phyloP scores from a whole-genome alignment of 2,113 vertebrate species.

The Rousettus leschenaultii region DNA sequence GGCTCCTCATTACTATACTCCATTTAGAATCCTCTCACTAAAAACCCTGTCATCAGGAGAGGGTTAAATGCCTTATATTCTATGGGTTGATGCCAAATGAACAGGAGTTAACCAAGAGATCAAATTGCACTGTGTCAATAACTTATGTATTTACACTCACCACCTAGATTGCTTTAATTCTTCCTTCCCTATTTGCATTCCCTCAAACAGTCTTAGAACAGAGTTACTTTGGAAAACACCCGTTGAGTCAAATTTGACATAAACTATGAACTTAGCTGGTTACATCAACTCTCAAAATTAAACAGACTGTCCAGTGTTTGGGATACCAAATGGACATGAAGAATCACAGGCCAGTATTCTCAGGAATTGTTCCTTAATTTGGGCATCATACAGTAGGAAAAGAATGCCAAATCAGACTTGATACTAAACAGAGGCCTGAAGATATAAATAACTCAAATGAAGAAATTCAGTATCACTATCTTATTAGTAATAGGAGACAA shows the following conservation, averaged over 20 bases:
- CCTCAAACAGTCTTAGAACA: not conserved
- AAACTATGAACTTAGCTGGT: slow-evolving; percentile 33
- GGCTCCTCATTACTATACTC: not conserved
- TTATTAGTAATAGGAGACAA: slow-evolving; percentile 60
- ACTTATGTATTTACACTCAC: not conserved
- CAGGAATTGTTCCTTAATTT: slow-evolving; percentile 67
- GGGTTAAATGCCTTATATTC: not conserved
- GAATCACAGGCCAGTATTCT: slow-evolving; percentile 49
- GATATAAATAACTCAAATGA: slow-evolving; percentile 65
- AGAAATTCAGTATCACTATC: slow-evolving; percentile 44
- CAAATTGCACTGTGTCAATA: not conserved
- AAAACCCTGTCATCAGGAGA: not conserved
- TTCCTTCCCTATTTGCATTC: not conserved
- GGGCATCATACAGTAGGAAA: slow-evolving; percentile 59
- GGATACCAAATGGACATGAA: slow-evolving; percentile 49
- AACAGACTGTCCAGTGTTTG: slow-evolving; percentile 41
- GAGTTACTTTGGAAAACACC: slow-evolving; percentile 11
- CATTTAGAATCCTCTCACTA: not conserved
- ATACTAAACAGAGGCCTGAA: slow-evolving; percentile 47
- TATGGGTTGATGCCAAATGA: not conserved
- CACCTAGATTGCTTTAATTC: not conserved
- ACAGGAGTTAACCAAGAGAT: not conserved
- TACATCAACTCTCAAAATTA: slow-evolving; percentile 59
- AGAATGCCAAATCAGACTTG: slow-evolving; percentile 36
- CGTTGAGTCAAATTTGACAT: slow-evolving; percentile 21